Conservation (phyloP, 1,140 invertebrate genomes). For the Penaeus chinensis region DNA sequence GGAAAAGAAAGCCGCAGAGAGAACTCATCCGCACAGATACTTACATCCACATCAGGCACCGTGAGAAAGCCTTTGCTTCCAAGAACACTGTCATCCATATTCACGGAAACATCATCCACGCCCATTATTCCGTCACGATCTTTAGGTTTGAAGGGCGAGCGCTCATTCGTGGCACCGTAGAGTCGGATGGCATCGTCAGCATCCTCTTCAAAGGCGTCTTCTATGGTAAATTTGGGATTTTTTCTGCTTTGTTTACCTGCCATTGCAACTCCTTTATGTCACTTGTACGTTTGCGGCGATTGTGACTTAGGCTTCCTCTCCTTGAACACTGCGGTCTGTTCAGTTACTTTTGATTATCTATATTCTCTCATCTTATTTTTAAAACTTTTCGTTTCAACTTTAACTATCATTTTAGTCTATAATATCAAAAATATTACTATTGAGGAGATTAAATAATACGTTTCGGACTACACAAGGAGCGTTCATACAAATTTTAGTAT, state of each 20-base stretch:
- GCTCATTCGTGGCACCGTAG: constrained; percentile 78
- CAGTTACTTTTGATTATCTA: too few relatives aligned
- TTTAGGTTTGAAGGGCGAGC: constrained; percentile 69
- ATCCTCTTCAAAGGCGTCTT: constrained; percentile 85
- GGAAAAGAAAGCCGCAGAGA: not conserved
- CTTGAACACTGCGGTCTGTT: too few relatives aligned
- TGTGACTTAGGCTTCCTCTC: too few relatives aligned
- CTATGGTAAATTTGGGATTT: constrained; percentile 76
- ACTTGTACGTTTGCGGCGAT: not conserved
- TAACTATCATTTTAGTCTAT: too few relatives aligned
- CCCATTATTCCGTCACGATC: constrained; percentile 14
- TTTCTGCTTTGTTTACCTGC: constrained; percentile 26
- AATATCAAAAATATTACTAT: too few relatives aligned
- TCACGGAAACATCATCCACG: not conserved
- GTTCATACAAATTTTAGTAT: too few relatives aligned
- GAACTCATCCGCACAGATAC: not conserved
- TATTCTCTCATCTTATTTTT: too few relatives aligned
- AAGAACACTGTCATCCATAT: constrained; percentile 1
- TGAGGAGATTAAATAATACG: too few relatives aligned
- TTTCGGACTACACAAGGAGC: too few relatives aligned
- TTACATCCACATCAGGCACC: constrained; percentile 38
- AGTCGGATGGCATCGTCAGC: constrained; percentile 82
- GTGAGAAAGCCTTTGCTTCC: constrained; percentile 5
- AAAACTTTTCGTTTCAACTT: too few relatives aligned
- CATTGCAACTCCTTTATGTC: not conserved